A percentile compares a stretch with the other conserved stretches of the same genome.
These are phyloP conservation scores for Alitta virens DNA, from an alignment of 2,888 invertebrate species.

Conservation along the genomic window DNA sequence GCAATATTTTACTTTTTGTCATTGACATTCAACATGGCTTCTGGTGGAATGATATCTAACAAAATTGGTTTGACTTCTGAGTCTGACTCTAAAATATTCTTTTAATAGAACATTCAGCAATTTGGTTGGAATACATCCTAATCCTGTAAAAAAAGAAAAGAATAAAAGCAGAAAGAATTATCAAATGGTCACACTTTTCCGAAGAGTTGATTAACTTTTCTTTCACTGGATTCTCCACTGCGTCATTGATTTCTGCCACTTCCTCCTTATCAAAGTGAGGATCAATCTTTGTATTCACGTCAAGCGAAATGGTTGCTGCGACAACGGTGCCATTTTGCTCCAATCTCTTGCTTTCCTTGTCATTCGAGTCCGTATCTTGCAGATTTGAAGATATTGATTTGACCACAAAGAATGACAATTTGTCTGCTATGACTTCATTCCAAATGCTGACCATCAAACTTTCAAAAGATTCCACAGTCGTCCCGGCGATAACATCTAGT, in stretches of 20 bases:
- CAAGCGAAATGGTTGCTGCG: not conserved
- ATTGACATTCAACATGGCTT: too few relatives aligned
- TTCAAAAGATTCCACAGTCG: not conserved
- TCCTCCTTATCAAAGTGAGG: conserved; percentile 13
- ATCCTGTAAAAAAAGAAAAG: too few relatives aligned
- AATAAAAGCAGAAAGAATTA: too few relatives aligned
- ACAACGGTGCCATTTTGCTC: not conserved
- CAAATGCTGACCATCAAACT: conserved; percentile 8
- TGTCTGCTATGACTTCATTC: conserved; percentile 2
- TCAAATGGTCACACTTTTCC: too few relatives aligned
- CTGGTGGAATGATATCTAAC: too few relatives aligned
- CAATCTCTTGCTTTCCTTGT: not conserved
- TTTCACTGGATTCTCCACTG: conserved; percentile 12
- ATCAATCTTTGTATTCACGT: conserved; percentile 6
- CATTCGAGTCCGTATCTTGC: not conserved
- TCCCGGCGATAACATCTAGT: conserved; percentile 11
- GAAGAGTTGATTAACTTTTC: not conserved
- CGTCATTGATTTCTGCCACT: conserved; percentile 14
- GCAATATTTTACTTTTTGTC: too few relatives aligned
- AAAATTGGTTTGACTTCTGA: too few relatives aligned
- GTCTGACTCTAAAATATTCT: too few relatives aligned
- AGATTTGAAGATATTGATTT: too few relatives aligned
- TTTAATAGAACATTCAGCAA: too few relatives aligned
- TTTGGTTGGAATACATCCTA: too few relatives aligned
- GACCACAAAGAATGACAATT: conserved; percentile 10